Base-by-base conservation (phyloP, 2,113 vertebrate genomes). In the Rana temporaria region DNA sequence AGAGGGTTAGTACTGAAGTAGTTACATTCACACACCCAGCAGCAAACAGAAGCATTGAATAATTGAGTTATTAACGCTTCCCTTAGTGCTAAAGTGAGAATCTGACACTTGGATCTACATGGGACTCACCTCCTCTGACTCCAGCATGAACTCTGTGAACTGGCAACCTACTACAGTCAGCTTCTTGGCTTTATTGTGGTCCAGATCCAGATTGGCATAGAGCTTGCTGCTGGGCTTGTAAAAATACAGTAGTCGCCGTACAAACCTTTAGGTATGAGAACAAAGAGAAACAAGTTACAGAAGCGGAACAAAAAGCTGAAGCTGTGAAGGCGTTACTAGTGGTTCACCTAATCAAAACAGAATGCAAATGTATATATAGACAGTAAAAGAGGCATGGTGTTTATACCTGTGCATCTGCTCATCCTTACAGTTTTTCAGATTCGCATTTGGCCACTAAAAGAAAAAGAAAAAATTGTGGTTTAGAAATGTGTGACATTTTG, bases 111-210 rank as follows among this genome's bases (percentile, higher is more conserved):
- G 4, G 18, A 66, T 22, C 17, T 16, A 53, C 8, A 53, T 8
- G 20, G 59, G 12, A 88, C 88, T 92, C 75, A 98, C 98, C 95
- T 99, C 98, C 85, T 97, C 97, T 1, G 98, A 99, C 73, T 99
- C 97, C 84, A 98, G 93, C 86, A 99, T 95, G 91, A 99, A 99
- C 90, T 98, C 97, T 30, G 97, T 92, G 90, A 99, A 97, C 38
- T 98, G 97, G 89, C 97, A 99, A 82, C 96, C 98, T 57, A 98
- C 97, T 63, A 97, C 96, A n/a, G 98, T 99, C 86, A 99, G 95
- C 84, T 98, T 96, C 84, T 96, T 95, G 15, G 96, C 94, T 84
- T 96, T 98, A 55, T 87, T 84, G 86, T 97, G 96, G 86, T 98
- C 96, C 90, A 98, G 86, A 84, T 97, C 96, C 81, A 99, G 88